Percentiles rank a stretch among this genome's conserved stretches.
Evolutionary conservation across 2,113 vertebrate species (phyloP).

Genomic region (Cichladusa arquata): DNA sequence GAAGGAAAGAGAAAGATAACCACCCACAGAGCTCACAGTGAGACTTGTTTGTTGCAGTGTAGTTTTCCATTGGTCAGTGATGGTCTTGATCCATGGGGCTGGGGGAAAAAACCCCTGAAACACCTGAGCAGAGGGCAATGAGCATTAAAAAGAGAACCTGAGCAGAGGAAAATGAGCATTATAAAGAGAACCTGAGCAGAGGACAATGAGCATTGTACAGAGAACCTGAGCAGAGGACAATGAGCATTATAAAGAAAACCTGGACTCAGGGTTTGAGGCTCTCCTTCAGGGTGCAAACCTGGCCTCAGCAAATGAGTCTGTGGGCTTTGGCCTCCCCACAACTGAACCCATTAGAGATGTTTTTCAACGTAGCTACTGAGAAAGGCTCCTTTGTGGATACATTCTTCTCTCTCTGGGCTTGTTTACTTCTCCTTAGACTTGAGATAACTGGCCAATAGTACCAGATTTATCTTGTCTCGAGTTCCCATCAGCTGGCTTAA

Average conservation of each 20-base stretch:
- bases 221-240: no score
- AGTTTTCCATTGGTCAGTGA: neutral
- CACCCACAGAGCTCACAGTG: accelerated
- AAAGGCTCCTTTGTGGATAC: neutral
- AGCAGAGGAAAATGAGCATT: no score
- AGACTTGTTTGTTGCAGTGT: neutral
- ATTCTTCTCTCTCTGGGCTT: neutral
- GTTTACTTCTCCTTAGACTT: neutral
- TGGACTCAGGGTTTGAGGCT: neutral
- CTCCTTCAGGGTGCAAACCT: no score
- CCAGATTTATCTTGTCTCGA: neutral
- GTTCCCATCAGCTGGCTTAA: neutral
- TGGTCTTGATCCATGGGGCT: accelerated
- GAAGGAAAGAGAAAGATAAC: neutral
- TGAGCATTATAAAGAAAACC: no score
- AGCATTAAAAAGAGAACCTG: no score
- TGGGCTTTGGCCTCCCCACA: neutral
- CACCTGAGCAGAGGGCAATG: no score
- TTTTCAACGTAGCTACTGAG: neutral
- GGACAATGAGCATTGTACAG: no score
- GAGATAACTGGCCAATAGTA: neutral
- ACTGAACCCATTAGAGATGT: neutral
- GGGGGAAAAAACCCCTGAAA: neutral
- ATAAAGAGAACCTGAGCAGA: no score
- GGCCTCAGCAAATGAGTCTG: neutral